A percentile compares a stretch with the other conserved stretches of the same genome.
Evolutionary conservation across 2,113 vertebrate genomes (phyloP).

Genomic region (Nesogale talazaci): DNA sequence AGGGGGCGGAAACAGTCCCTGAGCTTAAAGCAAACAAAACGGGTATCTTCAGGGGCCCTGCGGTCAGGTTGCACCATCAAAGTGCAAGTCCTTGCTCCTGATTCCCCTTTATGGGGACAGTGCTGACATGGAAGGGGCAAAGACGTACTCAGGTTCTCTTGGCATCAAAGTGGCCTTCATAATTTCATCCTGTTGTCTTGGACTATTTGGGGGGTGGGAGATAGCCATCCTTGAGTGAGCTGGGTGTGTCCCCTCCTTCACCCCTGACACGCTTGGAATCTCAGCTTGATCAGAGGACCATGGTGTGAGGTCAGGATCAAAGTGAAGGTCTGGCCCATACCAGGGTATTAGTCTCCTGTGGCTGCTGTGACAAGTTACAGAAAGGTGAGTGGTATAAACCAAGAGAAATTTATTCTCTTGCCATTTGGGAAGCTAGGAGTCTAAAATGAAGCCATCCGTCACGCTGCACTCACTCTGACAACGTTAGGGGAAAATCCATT

Average conservation of each 20-base stretch:
- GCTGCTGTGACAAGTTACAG: neutral
- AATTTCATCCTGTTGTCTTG: neutral
- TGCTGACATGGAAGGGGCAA: neutral
- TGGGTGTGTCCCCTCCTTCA: too few species aligned
- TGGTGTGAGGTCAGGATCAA: neutral
- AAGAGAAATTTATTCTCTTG: neutral
- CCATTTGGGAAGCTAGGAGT: neutral
- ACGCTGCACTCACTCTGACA: neutral
- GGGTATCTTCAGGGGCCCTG: neutral
- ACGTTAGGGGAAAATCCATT: neutral
- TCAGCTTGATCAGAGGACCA: neutral
- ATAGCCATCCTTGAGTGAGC: neutral
- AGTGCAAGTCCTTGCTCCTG: neutral
- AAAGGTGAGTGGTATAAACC: neutral
- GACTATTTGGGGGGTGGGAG: neutral
- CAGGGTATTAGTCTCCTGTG: neutral
- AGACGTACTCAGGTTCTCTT: neutral
- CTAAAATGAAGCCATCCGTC: neutral
- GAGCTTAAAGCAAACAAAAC: slow-evolving; percentile 61
- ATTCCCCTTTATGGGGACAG: too few species aligned
- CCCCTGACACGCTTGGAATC: neutral
- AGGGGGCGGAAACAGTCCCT: slow-evolving; percentile 67
- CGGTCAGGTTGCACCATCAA: neutral
- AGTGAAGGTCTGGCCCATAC: neutral
- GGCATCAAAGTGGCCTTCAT: neutral